A percentile compares a stretch with the other conserved stretches of the same genome.
phyloP scores from a whole-genome alignment of 2,113 vertebrate species.

The Scatophagus argus region DNA sequence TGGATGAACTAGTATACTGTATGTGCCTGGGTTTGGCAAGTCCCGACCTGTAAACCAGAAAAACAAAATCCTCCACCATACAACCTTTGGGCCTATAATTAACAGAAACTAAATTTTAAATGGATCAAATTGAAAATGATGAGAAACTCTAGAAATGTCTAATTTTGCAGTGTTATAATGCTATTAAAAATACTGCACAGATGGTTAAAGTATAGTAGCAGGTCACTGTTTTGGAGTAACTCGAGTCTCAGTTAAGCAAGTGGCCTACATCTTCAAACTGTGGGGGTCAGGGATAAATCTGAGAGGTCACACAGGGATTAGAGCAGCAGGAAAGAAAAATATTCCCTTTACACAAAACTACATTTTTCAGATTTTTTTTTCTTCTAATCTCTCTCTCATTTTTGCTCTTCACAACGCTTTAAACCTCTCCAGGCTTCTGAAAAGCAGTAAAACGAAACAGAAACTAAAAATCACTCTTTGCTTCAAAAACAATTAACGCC shows the following conservation, averaged over 20 bases:
- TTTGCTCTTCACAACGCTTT: not conserved
- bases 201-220: not conserved
- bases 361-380: not conserved
- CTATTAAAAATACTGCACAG: not conserved
- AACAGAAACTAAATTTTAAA: not conserved
- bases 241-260: not conserved
- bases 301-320: not conserved
- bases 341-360: not conserved
- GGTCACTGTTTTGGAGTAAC: not conserved
- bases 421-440: not conserved
- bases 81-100: too few species aligned
- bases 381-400: too few species aligned
- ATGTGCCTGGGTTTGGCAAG: not conserved
- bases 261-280: not conserved
- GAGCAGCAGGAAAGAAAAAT: not conserved
- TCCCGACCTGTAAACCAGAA: accelerated
- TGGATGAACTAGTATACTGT: not conserved
- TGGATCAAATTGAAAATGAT: not conserved
- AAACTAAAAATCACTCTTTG: too few species aligned
- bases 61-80: not conserved
- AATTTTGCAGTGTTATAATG: not conserved
- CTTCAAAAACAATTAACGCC: too few species aligned
- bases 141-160: not conserved
- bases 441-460: not conserved
- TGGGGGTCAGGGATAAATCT: not conserved